A percentile compares a stretch with the other conserved stretches of the same genome.
These are phyloP conservation scores for Aleiodes sp. DNA, from an alignment of 1,140 invertebrate genomes.

Conservation along the genomic window DNA sequence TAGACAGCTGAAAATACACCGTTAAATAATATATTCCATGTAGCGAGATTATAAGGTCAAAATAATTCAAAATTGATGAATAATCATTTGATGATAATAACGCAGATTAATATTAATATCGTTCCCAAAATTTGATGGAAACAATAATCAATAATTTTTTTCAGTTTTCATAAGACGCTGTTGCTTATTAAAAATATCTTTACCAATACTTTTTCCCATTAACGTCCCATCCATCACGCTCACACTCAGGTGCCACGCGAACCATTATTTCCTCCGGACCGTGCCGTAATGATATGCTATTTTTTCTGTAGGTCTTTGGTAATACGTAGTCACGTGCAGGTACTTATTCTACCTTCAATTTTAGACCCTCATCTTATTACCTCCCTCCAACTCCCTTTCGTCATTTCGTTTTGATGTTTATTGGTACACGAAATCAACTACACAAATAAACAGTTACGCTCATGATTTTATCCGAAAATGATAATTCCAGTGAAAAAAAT, in stretches of 20 bases:
- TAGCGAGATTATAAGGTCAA: too few species aligned
- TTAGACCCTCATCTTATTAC: not conserved
- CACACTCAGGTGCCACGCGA: constrained; percentile 33
- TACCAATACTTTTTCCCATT: constrained; percentile 16
- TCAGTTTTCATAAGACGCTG: not conserved
- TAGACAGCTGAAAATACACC: too few species aligned
- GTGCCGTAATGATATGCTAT: not conserved
- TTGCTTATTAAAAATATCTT: constrained; percentile 19
- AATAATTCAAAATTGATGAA: too few species aligned
- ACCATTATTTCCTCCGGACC: constrained; percentile 22
- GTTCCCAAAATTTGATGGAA: not conserved
- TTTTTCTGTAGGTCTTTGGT: constrained; percentile 13
- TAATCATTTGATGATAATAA: not conserved
- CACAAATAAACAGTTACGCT: too few species aligned
- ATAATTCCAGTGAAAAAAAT: too few species aligned
- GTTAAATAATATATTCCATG: too few species aligned
- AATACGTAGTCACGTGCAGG: constrained; percentile 23
- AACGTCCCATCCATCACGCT: constrained; percentile 40
- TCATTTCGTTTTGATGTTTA: too few species aligned
- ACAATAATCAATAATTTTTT: not conserved
- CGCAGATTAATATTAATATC: not conserved
- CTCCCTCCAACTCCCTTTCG: not conserved
- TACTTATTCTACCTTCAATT: not conserved
- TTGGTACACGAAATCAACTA: too few species aligned
- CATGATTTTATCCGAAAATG: too few species aligned